Evolutionary conservation across 2,888 invertebrate species (phyloP).

Genomic region (Eristalinus sepulchralis): DNA sequence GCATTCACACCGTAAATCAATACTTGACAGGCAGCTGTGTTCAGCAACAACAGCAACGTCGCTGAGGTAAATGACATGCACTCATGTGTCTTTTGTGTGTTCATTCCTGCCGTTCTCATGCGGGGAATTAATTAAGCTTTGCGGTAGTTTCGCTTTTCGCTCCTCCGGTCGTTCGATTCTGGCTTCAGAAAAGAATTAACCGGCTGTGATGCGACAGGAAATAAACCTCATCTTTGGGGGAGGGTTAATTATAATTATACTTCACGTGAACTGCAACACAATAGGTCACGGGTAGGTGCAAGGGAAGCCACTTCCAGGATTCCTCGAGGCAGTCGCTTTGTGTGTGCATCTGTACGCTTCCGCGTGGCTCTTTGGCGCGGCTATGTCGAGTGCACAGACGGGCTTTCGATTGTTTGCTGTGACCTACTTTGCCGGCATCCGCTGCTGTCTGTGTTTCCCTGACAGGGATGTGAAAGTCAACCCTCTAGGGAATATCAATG

Average conservation of each 20-base stretch:
- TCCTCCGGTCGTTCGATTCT: not conserved
- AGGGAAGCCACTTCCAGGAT: not conserved
- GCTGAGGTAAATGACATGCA: not conserved
- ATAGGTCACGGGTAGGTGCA: not conserved
- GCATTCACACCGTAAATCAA: not conserved
- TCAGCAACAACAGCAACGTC: not conserved
- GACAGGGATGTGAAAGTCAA: not conserved
- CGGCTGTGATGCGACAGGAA: not conserved
- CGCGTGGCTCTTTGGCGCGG: not conserved
- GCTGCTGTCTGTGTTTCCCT: not conserved
- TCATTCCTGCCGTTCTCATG: not conserved
- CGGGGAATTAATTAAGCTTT: not conserved
- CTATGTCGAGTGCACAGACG: not conserved
- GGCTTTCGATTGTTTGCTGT: not conserved
- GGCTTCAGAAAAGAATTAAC: not conserved
- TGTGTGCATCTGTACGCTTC: too few species aligned
- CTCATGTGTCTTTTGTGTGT: not conserved
- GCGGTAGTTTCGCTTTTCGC: not conserved
- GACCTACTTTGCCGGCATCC: not conserved
- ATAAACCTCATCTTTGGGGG: not conserved
- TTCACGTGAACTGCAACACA: not conserved
- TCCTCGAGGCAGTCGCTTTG: not conserved
- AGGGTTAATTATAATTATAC: not conserved
- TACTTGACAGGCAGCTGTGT: not conserved
- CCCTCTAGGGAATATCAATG: not conserved